Evolutionary conservation across 2,888 invertebrate genomes (phyloP).

Genomic region (Tupiocoris notatus): DNA sequence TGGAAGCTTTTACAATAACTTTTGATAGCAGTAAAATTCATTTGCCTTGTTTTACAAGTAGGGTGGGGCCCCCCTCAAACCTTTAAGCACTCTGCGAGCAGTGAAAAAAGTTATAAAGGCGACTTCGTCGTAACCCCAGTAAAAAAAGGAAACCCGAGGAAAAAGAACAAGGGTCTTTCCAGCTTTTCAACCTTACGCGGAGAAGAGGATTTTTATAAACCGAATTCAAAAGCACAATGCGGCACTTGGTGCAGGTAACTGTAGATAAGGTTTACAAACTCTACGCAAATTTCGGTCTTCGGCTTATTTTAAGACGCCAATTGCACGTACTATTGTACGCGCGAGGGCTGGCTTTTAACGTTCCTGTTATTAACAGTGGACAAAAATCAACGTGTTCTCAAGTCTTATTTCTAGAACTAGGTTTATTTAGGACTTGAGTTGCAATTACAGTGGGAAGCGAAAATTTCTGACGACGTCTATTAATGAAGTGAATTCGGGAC

Average conservation of each 20-base stretch:
- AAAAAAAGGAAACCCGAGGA: neutral
- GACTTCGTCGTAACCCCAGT: conserved; percentile 25
- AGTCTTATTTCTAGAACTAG: too few species aligned
- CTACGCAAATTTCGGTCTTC: neutral
- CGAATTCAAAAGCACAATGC: conserved; percentile 19
- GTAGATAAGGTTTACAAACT: conserved; percentile 4
- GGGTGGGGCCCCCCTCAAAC: conserved; percentile 18
- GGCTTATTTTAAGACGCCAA: neutral
- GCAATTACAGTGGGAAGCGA: too few species aligned
- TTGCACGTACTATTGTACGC: too few species aligned
- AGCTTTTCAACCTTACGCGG: conserved; percentile 1
- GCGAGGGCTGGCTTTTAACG: too few species aligned
- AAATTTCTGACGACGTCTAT: too few species aligned
- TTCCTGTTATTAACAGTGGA: too few species aligned
- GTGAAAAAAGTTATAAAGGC: conserved; percentile 24
- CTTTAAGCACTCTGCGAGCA: conserved; percentile 20
- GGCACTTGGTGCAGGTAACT: conserved; percentile 23
- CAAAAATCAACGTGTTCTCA: too few species aligned
- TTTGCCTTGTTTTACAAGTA: conserved; percentile 36
- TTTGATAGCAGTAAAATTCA: conserved; percentile 35
- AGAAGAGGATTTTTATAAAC: conserved; percentile 18
- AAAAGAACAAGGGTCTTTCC: conserved; percentile 3
- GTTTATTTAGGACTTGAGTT: too few species aligned
- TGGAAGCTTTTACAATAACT: conserved; percentile 31
- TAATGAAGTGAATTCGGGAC: too few species aligned